Evolutionary conservation across 1,140 invertebrate species (phyloP).

Genomic region (Drosophila azteca): DNA sequence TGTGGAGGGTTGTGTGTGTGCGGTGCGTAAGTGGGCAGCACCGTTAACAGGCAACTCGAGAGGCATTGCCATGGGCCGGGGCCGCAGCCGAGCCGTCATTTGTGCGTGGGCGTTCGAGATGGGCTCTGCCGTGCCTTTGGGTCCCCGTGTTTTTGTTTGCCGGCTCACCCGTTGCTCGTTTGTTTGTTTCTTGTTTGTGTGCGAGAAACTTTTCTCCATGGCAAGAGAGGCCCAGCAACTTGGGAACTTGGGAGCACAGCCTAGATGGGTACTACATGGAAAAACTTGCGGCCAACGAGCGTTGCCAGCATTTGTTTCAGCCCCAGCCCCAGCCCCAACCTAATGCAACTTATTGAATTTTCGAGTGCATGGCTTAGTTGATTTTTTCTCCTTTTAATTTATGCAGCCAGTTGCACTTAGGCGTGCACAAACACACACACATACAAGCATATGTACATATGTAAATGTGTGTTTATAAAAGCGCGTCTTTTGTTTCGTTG

Average conservation of each 20-base stretch:
- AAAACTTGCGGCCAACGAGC: slow-evolving; percentile 51
- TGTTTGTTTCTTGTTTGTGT: slow-evolving; percentile 32
- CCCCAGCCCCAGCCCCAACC: slow-evolving; percentile 8
- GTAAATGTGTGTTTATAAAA: slow-evolving; percentile 8
- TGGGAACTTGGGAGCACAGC: slow-evolving; percentile 1
- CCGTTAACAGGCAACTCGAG: slow-evolving; percentile 36
- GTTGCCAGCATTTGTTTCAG: slow-evolving; percentile 11
- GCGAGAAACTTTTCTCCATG: slow-evolving; percentile 51
- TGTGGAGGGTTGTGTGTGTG: slow-evolving; percentile 6
- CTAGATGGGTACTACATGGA: neutral
- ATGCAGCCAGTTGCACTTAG: slow-evolving; percentile 46
- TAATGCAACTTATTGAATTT: slow-evolving; percentile 76
- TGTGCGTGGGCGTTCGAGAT: slow-evolving; percentile 70
- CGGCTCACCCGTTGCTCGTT: slow-evolving; percentile 29
- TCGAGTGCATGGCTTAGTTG: slow-evolving; percentile 56
- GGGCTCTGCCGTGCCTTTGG: slow-evolving; percentile 8
- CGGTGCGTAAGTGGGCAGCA: slow-evolving; percentile 57
- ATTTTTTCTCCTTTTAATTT: slow-evolving; percentile 68
- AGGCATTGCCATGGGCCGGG: slow-evolving; percentile 16
- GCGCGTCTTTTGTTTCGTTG: slow-evolving; percentile 45
- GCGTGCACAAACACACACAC: neutral
- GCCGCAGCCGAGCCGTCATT: slow-evolving; percentile 33
- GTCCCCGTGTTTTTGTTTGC: neutral
- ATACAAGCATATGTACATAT: neutral
- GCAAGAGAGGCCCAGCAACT: slow-evolving; percentile 18